These are phyloP conservation scores for Acipenser oxyrinchus DNA, from an alignment of 2,797 vertebrate species.

Conservation along the genomic window DNA sequence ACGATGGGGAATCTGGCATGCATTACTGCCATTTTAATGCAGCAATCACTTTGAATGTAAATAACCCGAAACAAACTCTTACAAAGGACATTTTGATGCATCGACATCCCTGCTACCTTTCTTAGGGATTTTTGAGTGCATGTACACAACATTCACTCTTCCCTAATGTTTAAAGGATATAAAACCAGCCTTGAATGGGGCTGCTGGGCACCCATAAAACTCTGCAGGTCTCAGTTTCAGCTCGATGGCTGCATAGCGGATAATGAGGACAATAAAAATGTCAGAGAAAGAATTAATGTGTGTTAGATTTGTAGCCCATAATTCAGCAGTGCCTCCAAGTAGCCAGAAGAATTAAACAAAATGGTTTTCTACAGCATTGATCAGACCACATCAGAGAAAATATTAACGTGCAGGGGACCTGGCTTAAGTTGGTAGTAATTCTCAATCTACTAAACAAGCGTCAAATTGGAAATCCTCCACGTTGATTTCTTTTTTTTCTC, in stretches of 20 bases:
- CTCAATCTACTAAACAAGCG: slow-evolving; percentile 54
- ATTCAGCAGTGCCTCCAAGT: slow-evolving; percentile 95
- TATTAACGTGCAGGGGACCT: slow-evolving; percentile 80
- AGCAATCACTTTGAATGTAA: slow-evolving; percentile 56
- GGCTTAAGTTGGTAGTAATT: slow-evolving; percentile 72
- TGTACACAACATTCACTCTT: slow-evolving; percentile 10
- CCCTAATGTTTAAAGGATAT: slow-evolving; percentile 35
- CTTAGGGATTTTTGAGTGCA: slow-evolving; percentile 9
- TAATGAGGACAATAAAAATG: slow-evolving; percentile 99
- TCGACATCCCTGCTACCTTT: neutral
- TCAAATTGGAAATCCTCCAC: slow-evolving; percentile 37
- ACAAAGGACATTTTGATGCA: neutral
- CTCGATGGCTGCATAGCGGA: slow-evolving; percentile 91
- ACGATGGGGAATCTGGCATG: slow-evolving; percentile 56
- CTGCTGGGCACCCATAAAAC: slow-evolving; percentile 80
- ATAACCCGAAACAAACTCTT: slow-evolving; percentile 38
- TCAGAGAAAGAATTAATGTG: slow-evolving; percentile 95
- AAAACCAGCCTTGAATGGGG: slow-evolving; percentile 69
- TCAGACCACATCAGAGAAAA: slow-evolving; percentile 84
- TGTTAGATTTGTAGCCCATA: slow-evolving; percentile 83
- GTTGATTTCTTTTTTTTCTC: slow-evolving; percentile 27
- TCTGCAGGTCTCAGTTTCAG: slow-evolving; percentile 78
- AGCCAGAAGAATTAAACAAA: slow-evolving; percentile 97
- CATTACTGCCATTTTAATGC: slow-evolving; percentile 64
- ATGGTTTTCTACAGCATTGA: slow-evolving; percentile 91